Base-by-base conservation (phyloP, 2,888 invertebrate species). In the Leptogaster cylindrica region DNA sequence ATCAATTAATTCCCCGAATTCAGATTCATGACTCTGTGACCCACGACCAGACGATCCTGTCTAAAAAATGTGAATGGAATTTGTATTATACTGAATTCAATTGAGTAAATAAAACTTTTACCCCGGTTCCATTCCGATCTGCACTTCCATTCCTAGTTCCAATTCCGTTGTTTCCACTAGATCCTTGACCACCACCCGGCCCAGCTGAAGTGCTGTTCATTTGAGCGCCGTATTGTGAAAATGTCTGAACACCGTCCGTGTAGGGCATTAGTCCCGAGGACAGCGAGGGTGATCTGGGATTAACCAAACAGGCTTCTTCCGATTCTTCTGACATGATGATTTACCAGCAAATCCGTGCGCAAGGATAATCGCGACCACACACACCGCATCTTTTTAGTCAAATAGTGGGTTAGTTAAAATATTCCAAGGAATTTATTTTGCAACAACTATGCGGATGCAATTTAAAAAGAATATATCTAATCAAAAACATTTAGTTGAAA, bases 1-100 rank as follows among this genome's bases (percentile, higher is more conserved):
- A 76, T 87, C 85, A 44, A 86, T 80, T 46, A 86, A 81, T 70
- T 87, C 87, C 7, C 82, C 83, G 50, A 78, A 81, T 70, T 84
- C 84, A 2, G 71, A 72, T 65, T 72, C 72, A 18, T 73, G 71
- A 55, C 69, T 73, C 65, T 71, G 72, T 12, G 73, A 71, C 8
- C 70, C 71, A 46, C 66, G 68, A 7, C 71, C 70, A 79, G 61
- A 74, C 74, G 68, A 69, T 66, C 55, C 55, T 12, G 67, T 68
- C 68, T 65, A 23, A 8, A 50, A 46, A 36, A 10, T 33, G 31
- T 16, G 2, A 25, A 36, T 36, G 14, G 23, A 46, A 41, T 28
- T 41, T 27, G 10, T 25, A 25, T 36, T 52, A n/a, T n/a, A 12
- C 23, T n/a, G 25, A 3, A 16, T 58, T 12, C 8, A 16, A 14